Conservation (phyloP, 2,113 vertebrate species). For the Mormoops blainvillei region DNA sequence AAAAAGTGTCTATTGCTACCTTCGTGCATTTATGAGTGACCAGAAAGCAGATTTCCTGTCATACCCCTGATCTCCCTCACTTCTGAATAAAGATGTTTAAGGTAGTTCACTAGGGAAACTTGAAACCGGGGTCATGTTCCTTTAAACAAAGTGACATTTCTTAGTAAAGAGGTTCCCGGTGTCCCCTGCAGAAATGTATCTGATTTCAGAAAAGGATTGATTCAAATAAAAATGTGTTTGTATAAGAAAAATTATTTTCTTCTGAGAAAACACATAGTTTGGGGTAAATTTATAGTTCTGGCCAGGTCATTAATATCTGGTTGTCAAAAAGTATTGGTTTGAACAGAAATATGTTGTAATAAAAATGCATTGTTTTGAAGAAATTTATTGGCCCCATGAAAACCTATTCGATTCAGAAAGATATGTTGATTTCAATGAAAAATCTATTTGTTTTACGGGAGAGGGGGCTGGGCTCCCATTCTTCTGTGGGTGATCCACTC, state of each 20-base stretch:
- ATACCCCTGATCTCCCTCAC: neutral
- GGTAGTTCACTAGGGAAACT: neutral
- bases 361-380: conserved; percentile 89
- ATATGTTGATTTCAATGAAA: conserved; percentile 87
- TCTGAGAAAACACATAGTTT: conserved; percentile 85
- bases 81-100: conserved; percentile 49
- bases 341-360: conserved; percentile 90
- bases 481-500: conserved; percentile 48
- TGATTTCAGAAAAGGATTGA: conserved; percentile 82
- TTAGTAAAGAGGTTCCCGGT: conserved; percentile 60
- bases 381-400: conserved; percentile 88
- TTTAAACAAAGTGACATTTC: conserved; percentile 73
- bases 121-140: conserved; percentile 34
- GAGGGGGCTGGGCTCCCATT: conserved; percentile 43
- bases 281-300: conserved; percentile 86
- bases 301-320: conserved; percentile 87
- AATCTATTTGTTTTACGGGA: conserved; percentile 83
- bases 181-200: conserved; percentile 72
- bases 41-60: neutral
- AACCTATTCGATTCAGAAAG: conserved; percentile 84
- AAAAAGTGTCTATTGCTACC: neutral
- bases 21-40: neutral
- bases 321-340: conserved; percentile 90
- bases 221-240: conserved; percentile 88
- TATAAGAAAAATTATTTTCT: conserved; percentile 88